phyloP scores from a whole-genome alignment of 1,140 invertebrate genomes.

The Megalonaias nervosa region DNA sequence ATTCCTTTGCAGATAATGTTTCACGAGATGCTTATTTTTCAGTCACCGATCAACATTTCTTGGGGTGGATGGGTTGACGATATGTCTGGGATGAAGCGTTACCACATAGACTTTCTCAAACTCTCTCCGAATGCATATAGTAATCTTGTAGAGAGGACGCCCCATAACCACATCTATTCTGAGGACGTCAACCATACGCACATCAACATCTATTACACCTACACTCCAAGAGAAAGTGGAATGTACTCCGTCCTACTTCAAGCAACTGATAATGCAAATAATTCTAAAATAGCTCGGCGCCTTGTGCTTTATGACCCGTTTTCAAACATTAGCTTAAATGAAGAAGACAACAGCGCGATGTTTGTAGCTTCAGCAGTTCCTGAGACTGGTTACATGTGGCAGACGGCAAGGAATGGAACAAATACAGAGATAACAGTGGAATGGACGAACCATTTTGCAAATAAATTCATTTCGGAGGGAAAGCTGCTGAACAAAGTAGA shows the following conservation, averaged over 20 bases:
- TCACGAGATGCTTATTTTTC: no score
- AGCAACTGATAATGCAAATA: constrained; percentile 8
- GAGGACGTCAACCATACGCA: no score
- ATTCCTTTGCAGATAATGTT: no score
- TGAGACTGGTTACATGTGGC: constrained; percentile 33
- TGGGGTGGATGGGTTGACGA: no score
- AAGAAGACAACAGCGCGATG: constrained; percentile 9
- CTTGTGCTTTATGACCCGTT: constrained; percentile 1
- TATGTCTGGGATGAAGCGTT: no score
- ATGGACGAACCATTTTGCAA: constrained; percentile 23
- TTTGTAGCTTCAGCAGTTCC: constrained; percentile 16
- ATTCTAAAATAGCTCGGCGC: constrained; percentile 13
- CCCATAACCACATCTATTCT: no score
- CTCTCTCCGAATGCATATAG: no score
- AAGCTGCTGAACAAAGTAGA: constrained; percentile 9
- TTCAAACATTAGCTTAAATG: not conserved
- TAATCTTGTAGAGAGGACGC: no score
- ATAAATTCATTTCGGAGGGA: constrained; percentile 5
- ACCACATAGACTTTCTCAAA: no score
- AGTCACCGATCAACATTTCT: no score
- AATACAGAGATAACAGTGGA: not conserved
- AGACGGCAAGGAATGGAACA: constrained; percentile 1
- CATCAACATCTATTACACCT: not conserved
- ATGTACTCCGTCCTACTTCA: constrained; percentile 22
- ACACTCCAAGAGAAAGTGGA: not conserved